Evolutionary conservation across 2,888 invertebrate genomes (phyloP).

Genomic region (Mactromeris polynyma): DNA sequence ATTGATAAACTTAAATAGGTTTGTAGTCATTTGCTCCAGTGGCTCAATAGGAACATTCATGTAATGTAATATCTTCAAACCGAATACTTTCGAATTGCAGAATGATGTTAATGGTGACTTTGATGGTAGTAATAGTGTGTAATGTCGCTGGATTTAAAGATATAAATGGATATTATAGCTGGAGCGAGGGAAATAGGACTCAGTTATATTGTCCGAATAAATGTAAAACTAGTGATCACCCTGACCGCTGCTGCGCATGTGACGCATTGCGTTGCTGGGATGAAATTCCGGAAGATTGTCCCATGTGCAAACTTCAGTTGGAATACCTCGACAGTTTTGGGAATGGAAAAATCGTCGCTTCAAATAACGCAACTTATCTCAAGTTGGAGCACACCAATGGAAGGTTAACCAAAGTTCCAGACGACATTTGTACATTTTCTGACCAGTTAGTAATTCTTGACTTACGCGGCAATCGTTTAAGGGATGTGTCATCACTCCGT

Average conservation of each 20-base stretch:
- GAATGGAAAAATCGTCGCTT: background rate
- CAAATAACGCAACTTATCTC: background rate
- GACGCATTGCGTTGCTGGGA: slow-evolving; percentile 15
- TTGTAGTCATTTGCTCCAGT: background rate
- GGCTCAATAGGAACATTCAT: background rate
- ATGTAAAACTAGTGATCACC: background rate
- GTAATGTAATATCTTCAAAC: background rate
- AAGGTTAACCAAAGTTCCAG: background rate
- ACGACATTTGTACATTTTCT: background rate
- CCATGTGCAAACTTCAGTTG: background rate
- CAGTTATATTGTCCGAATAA: slow-evolving; percentile 7
- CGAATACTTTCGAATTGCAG: background rate
- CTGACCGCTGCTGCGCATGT: slow-evolving; percentile 17
- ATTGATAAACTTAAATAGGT: background rate
- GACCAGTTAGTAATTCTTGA: background rate
- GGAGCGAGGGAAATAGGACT: background rate
- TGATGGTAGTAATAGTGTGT: background rate
- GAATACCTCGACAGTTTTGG: slow-evolving; percentile 24
- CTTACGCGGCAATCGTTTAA: background rate
- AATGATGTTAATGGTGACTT: background rate
- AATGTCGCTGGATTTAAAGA: background rate
- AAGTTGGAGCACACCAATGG: slow-evolving; percentile 5
- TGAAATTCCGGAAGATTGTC: background rate
- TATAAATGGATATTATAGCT: slow-evolving; percentile 6
- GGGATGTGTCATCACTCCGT: background rate